Conservation (phyloP, 2,113 vertebrate genomes). For the Pygoscelis adeliae region DNA sequence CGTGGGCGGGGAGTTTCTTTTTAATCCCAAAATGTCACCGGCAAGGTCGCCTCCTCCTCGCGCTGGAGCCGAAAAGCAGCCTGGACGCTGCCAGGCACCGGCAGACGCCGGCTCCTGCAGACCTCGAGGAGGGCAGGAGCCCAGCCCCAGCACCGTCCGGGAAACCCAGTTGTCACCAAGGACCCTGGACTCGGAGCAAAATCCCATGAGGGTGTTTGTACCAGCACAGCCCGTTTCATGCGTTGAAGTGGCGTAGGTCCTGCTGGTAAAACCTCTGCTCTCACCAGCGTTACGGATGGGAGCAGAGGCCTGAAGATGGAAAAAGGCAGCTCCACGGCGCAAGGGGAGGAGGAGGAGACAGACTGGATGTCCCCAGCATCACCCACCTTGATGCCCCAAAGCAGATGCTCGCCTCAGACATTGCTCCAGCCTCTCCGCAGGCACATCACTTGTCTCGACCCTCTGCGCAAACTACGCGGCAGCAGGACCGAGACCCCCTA, state of each 20-base stretch:
- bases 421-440: rapidly evolving
- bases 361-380: not conserved
- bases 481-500: not conserved
- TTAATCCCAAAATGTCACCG: not conserved
- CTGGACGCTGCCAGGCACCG: not conserved
- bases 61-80: rapidly evolving
- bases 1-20: not conserved
- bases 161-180: not conserved
- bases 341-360: not conserved
- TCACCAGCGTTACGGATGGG: rapidly evolving
- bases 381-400: not conserved
- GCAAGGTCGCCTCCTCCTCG: not conserved
- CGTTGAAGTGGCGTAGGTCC: rapidly evolving
- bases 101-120: not conserved
- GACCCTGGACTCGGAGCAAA: not conserved
- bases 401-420: not conserved
- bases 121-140: not conserved
- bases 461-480: not conserved
- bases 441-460: not conserved
- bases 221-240: not conserved
- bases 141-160: not conserved
- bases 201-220: not conserved
- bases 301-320: not conserved
- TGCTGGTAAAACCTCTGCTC: not conserved
- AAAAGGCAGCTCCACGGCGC: not conserved